Evolutionary conservation across 2,797 vertebrate genomes (phyloP).

Genomic region (Rhinogobio ventralis): DNA sequence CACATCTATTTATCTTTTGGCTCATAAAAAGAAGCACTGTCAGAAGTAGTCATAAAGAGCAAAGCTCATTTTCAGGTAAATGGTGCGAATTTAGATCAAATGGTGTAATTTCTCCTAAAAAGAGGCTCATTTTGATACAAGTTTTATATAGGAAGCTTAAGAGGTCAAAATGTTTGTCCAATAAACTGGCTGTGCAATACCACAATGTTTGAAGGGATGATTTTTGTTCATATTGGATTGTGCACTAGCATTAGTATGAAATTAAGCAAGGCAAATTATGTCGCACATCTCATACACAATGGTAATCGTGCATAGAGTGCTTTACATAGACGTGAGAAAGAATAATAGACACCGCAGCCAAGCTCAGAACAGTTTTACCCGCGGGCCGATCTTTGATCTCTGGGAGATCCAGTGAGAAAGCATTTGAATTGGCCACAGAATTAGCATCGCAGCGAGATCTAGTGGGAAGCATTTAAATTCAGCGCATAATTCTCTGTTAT

Average conservation of each 20-base stretch:
- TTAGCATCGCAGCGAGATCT: no score
- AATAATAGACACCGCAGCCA: no score
- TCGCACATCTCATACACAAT: background rate
- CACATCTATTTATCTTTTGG: background rate
- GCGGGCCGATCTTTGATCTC: no score
- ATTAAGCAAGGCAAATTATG: background rate
- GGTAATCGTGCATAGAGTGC: background rate
- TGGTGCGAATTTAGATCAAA: background rate
- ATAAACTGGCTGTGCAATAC: background rate
- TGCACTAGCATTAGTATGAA: background rate
- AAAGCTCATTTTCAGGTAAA: background rate
- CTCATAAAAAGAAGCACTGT: slow-evolving; percentile 10
- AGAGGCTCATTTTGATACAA: background rate
- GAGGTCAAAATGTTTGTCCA: background rate
- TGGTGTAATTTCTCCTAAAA: background rate
- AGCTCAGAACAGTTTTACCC: no score
- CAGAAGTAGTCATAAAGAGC: background rate
- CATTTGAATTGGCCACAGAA: no score
- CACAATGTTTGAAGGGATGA: background rate
- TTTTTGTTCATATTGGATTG: background rate
- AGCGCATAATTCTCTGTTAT: no score
- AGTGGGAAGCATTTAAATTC: no score
- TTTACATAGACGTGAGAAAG: background rate
- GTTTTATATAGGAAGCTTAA: background rate
- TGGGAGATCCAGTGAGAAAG: no score